phyloP scores from a whole-genome alignment of 2,113 vertebrate species.

The Pogonocichla stellata region DNA sequence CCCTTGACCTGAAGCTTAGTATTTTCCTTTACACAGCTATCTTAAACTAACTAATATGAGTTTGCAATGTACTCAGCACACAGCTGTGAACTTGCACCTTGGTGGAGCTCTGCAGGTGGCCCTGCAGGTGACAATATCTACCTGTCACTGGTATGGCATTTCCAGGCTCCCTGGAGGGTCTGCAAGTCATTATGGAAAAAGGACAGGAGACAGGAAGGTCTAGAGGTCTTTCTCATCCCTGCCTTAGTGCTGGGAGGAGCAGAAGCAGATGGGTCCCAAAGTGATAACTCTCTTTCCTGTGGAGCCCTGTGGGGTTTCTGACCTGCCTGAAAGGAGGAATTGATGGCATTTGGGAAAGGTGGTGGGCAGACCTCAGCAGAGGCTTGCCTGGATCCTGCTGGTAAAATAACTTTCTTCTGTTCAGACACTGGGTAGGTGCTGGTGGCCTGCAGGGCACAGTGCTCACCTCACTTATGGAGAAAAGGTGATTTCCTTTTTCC shows the following conservation, averaged over 20 bases:
- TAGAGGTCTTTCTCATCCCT: neutral
- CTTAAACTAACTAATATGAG: neutral
- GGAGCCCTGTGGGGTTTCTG: neutral
- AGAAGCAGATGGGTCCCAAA: neutral
- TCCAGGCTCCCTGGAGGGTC: neutral
- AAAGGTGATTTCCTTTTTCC: neutral
- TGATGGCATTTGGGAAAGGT: neutral
- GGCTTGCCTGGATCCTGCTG: neutral
- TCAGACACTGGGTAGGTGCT: neutral
- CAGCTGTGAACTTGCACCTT: neutral
- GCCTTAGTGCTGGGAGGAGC: neutral
- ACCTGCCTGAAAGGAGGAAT: neutral
- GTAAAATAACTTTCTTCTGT: neutral
- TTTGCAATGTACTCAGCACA: neutral
- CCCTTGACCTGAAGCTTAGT: neutral
- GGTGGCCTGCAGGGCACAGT: neutral
- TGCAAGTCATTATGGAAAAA: neutral
- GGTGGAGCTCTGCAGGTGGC: neutral
- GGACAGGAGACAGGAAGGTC: neutral
- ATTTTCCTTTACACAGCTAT: neutral
- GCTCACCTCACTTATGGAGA: neutral
- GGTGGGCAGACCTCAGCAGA: neutral
- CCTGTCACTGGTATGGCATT: neutral
- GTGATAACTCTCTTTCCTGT: neutral
- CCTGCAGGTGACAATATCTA: neutral